Evolutionary conservation across 1,140 invertebrate genomes (phyloP).

Genomic region (Gonioctena quinquepunctata): DNA sequence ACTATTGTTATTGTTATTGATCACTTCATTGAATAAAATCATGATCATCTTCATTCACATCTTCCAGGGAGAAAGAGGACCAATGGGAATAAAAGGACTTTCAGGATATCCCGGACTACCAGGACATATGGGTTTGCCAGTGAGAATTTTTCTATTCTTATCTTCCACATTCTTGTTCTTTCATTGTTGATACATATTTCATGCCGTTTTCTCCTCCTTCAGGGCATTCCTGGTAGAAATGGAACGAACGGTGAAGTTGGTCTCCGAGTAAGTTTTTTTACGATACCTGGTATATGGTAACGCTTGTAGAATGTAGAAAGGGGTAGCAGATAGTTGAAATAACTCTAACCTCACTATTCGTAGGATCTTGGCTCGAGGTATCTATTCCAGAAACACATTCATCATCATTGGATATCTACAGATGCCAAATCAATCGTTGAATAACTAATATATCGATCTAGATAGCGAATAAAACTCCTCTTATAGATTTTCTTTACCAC

Average conservation of each 20-base stretch:
- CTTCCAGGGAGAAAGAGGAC: constrained; percentile 54
- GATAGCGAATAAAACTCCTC: too few relatives aligned
- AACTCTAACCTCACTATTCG: too few relatives aligned
- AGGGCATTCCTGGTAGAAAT: constrained; percentile 57
- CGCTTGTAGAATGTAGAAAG: not conserved
- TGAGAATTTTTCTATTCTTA: constrained; percentile 46
- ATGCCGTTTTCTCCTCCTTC: constrained; percentile 11
- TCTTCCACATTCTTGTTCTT: not conserved
- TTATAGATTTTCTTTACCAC: too few relatives aligned
- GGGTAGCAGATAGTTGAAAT: not conserved
- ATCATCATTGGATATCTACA: too few relatives aligned
- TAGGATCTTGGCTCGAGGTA: too few relatives aligned
- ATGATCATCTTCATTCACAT: too few relatives aligned
- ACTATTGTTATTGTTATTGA: too few relatives aligned
- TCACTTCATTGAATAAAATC: not conserved
- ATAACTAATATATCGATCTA: too few relatives aligned
- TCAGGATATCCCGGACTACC: constrained; percentile 55
- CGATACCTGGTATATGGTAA: not conserved
- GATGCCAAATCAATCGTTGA: too few relatives aligned
- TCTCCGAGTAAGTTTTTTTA: constrained; percentile 26
- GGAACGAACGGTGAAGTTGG: constrained; percentile 53
- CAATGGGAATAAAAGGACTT: constrained; percentile 49
- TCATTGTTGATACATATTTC: not conserved
- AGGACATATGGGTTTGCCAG: constrained; percentile 56
- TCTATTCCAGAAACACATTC: too few relatives aligned